Conservation (phyloP, 2,113 vertebrate species). For the Cyphomyrus plagiostoma region DNA sequence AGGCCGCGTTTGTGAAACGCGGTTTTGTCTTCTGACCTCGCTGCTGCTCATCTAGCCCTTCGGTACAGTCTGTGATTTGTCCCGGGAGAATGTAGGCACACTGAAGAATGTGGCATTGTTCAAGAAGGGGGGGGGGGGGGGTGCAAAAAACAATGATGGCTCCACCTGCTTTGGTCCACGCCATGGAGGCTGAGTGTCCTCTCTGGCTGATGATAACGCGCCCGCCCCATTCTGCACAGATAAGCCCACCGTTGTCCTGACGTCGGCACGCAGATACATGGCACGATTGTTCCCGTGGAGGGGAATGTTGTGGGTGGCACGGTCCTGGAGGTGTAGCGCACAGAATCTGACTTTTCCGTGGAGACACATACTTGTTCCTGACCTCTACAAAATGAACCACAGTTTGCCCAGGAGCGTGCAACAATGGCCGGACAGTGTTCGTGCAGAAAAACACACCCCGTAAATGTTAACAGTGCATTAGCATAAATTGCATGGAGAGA, state of each 20-base stretch:
- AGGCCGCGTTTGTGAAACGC: slow-evolving; percentile 21
- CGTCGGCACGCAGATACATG: slow-evolving; percentile 20
- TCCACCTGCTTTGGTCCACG: slow-evolving; percentile 18
- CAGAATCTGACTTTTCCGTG: slow-evolving; percentile 25
- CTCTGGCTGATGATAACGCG: slow-evolving; percentile 26
- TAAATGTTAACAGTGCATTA: slow-evolving; percentile 38
- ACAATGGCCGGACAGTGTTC: slow-evolving; percentile 21
- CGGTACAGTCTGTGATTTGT: slow-evolving; percentile 25
- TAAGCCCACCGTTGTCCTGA: slow-evolving; percentile 25
- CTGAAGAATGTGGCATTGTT: slow-evolving; percentile 43
- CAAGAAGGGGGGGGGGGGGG: neutral
- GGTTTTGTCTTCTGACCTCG: slow-evolving; percentile 31
- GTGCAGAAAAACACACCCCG: slow-evolving; percentile 33
- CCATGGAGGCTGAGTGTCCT: slow-evolving; percentile 31
- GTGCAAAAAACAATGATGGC: neutral
- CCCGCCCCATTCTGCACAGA: neutral
- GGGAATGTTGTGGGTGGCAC: slow-evolving; percentile 36
- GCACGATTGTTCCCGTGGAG: slow-evolving; percentile 30
- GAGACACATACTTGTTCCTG: slow-evolving; percentile 26
- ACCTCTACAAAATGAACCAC: slow-evolving; percentile 27
- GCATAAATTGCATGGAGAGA: slow-evolving; percentile 26
- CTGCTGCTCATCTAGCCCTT: slow-evolving; percentile 1
- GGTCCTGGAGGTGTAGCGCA: slow-evolving; percentile 35
- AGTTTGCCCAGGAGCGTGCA: slow-evolving; percentile 20
- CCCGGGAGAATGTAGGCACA: slow-evolving; percentile 27